phyloP scores from a whole-genome alignment of 1,140 invertebrate species.

The Lycorma delicatula region DNA sequence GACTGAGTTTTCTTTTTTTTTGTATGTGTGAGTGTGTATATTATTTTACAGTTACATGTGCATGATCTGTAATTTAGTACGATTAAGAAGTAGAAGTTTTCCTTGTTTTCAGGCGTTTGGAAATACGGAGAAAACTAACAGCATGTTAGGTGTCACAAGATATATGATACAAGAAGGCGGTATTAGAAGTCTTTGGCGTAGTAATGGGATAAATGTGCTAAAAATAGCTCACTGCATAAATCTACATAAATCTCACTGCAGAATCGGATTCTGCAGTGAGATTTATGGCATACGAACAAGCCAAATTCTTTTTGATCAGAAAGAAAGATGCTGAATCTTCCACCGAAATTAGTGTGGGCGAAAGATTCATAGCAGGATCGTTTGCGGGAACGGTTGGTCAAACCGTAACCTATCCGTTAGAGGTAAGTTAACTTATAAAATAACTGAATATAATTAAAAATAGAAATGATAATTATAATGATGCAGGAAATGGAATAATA shows the following conservation, averaged over 20 bases:
- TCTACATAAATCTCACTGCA: too few species aligned
- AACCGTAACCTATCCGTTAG: slow-evolving; percentile 93
- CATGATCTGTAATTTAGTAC: too few species aligned
- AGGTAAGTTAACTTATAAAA: too few species aligned
- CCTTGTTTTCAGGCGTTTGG: slow-evolving; percentile 58
- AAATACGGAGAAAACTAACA: slow-evolving; percentile 54
- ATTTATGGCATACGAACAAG: slow-evolving; percentile 96
- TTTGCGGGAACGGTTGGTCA: slow-evolving; percentile 93
- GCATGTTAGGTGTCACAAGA: slow-evolving; percentile 60
- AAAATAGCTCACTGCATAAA: slow-evolving; percentile 99
- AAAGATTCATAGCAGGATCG: slow-evolving; percentile 90
- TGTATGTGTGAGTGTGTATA: too few species aligned
- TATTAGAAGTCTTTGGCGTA: slow-evolving; percentile 83
- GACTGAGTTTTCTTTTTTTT: too few species aligned
- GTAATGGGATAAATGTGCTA: slow-evolving; percentile 96
- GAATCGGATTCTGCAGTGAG: slow-evolving; percentile 96
- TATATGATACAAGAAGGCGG: slow-evolving; percentile 92
- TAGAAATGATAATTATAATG: too few species aligned
- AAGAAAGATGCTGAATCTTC: slow-evolving; percentile 47
- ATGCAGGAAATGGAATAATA: too few species aligned
- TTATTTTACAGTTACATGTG: too few species aligned
- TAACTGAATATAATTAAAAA: too few species aligned
- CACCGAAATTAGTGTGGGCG: slow-evolving; percentile 78
- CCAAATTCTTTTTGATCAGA: slow-evolving; percentile 76
- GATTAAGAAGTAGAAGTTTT: too few species aligned